Percentiles rank a stretch among this genome's conserved stretches.
Evolutionary conservation across 2,113 vertebrate species (phyloP).

Genomic region (Lota lota): DNA sequence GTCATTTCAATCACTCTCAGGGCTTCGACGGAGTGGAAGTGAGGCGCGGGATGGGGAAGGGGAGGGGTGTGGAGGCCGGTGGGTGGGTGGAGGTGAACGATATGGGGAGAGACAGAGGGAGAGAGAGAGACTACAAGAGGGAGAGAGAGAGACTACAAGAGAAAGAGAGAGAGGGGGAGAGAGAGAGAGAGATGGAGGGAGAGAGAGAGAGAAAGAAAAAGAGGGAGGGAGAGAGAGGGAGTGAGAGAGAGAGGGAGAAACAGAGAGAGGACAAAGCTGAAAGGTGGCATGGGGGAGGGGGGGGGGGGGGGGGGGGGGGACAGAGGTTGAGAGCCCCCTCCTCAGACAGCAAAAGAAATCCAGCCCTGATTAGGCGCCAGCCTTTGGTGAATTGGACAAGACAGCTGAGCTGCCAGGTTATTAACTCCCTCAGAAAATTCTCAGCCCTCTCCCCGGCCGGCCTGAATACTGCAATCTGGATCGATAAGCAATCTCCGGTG

Average conservation of each 20-base stretch:
- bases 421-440: constrained; percentile 99
- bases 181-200: too few relatives aligned
- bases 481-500: constrained; percentile 99
- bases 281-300: constrained; percentile 10
- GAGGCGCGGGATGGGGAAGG: constrained; percentile 68
- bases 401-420: constrained; percentile 99
- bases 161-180: constrained; percentile 63
- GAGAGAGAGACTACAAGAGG: neutral
- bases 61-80: constrained; percentile 73
- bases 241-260: too few relatives aligned
- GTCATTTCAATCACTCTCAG: constrained; percentile 98
- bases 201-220: constrained; percentile 53
- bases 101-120: constrained; percentile 58
- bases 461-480: constrained; percentile 96
- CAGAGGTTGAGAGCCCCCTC: constrained; percentile 71
- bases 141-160: constrained; percentile 4
- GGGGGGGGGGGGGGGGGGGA: constrained; percentile 54
- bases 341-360: constrained; percentile 93
- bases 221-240: too few relatives aligned
- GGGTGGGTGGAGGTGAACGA: neutral
- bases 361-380: constrained; percentile 96
- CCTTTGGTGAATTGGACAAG: constrained; percentile 99
- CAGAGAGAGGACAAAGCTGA: constrained; percentile 65
- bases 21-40: constrained; percentile 89
- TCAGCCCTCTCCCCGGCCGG: constrained; percentile 87